Evolutionary conservation across 2,113 vertebrate species (phyloP), one percentile per base, ranked within the genome.

Genomic region (Psephotus haematonotus): DNA sequence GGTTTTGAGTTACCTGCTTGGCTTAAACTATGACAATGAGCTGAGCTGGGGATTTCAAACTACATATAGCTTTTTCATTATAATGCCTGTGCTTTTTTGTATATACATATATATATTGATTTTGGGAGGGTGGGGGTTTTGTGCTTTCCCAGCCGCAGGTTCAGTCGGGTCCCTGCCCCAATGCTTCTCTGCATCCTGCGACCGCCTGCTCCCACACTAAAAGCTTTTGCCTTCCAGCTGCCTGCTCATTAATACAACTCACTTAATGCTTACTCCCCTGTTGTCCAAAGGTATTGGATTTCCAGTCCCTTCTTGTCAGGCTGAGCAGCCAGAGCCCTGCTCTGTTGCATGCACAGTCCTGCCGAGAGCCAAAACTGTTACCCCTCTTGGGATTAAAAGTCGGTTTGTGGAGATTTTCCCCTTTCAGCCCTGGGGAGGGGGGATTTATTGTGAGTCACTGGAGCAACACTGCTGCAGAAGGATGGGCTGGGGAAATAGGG

Each of bases 31-130:
- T 49, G 47, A 49, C 47, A 49, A 49, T 91, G 95, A 95, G 88
- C 94, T 33, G 52, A 95, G 95, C 82, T 0, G 70, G 93, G 95
- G 94, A 92, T 94, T 95, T 95, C 90, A 95, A 96, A 96, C 95
- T 95, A 74, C 95, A 96, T 82, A 90, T 1, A 83, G 88, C 67
- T 69, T 90, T 94, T 90, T 68, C 85, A 77, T 86, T 86, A 76
- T 86, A 79, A 35, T 0, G 49, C 57, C 70, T 76, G 78, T 64
- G 85, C 50, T 91, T 78, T 80, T 35, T 49, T 49, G 24, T 25
- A 57, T 76, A 43, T 18, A 33, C 84, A 28, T 22, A 50, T 20
- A 35, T 76, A 43, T 75, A 86, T 86, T 41, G 46, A 70, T 89
- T 86, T 55, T 64, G 7, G 2, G 47, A 53, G 52, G 50, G 52